Percentiles rank a stretch among this genome's conserved stretches.
These are phyloP conservation scores for Paramisgurnus dabryanus DNA, from an alignment of 2,113 vertebrate species.

Conservation along the genomic window DNA sequence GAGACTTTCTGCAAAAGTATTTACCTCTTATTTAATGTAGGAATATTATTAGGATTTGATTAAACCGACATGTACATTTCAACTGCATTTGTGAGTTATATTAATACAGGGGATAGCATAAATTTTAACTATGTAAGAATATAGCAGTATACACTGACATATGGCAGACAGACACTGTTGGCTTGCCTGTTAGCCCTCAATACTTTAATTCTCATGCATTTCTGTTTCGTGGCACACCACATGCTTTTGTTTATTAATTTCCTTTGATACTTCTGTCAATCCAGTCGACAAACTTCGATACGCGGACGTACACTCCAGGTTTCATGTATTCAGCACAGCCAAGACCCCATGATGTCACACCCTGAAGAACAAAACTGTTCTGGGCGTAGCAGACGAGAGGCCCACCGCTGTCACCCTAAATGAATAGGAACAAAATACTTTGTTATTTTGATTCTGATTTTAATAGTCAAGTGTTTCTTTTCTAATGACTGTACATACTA, in stretches of 20 bases:
- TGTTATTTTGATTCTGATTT: not conserved
- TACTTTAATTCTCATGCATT: not conserved
- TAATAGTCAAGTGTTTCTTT: not conserved
- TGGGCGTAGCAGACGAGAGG: conserved; percentile 86
- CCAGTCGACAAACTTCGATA: conserved; percentile 85
- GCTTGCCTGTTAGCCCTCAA: too few species aligned
- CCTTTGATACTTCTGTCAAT: conserved; percentile 73
- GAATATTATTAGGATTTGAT: not conserved
- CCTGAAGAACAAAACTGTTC: conserved; percentile 86
- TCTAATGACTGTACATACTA: not conserved
- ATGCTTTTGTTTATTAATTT: conserved; percentile 3
- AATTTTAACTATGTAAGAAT: not conserved
- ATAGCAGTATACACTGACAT: not conserved
- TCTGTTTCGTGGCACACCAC: not conserved
- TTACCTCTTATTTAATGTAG: not conserved
- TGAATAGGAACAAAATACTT: conserved; percentile 14
- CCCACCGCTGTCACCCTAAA: conserved; percentile 95
- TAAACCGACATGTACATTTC: not conserved
- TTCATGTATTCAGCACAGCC: conserved; percentile 92
- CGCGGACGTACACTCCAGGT: conserved; percentile 92
- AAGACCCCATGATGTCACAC: conserved; percentile 95
- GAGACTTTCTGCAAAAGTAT: conserved; percentile 1
- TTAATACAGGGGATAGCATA: not conserved
- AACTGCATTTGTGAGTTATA: not conserved
- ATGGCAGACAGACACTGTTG: not conserved